Evolutionary conservation across 1,140 invertebrate species (phyloP).

Genomic region (Ceratitis capitata): DNA sequence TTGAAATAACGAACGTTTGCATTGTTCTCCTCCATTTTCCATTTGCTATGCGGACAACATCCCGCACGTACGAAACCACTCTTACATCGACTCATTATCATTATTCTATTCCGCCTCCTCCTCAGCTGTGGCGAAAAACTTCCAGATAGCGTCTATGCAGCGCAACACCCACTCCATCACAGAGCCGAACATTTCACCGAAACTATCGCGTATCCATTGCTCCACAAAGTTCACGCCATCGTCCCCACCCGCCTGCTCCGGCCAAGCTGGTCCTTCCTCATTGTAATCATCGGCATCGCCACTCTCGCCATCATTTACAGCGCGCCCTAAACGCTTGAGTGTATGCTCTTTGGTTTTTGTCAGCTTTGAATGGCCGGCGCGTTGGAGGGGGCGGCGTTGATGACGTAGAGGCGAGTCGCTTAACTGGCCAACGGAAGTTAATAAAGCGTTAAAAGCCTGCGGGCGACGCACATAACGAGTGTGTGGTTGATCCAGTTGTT

Average conservation of each 20-base stretch:
- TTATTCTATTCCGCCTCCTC: background rate
- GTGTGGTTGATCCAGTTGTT: background rate
- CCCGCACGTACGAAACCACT: slow-evolving; percentile 47
- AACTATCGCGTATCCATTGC: background rate
- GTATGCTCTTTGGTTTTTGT: background rate
- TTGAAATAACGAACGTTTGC: background rate
- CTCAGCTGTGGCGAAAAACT: background rate
- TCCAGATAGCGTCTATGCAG: background rate
- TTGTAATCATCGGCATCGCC: background rate
- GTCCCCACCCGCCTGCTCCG: background rate
- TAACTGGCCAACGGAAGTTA: background rate
- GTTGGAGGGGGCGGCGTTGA: too few species aligned
- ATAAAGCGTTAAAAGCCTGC: slow-evolving; percentile 4
- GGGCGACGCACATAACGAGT: background rate
- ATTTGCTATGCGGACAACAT: background rate
- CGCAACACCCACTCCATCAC: background rate
- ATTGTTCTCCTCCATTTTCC: background rate
- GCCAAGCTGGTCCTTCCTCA: background rate
- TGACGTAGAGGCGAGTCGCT: background rate
- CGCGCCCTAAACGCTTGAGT: background rate
- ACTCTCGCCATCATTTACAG: background rate
- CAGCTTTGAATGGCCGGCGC: background rate
- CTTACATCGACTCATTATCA: slow-evolving; percentile 44
- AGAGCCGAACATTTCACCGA: background rate
- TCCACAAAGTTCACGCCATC: background rate